These are phyloP conservation scores for Ramphastos sulfuratus DNA, from an alignment of 2,113 vertebrate species.

Conservation along the genomic window DNA sequence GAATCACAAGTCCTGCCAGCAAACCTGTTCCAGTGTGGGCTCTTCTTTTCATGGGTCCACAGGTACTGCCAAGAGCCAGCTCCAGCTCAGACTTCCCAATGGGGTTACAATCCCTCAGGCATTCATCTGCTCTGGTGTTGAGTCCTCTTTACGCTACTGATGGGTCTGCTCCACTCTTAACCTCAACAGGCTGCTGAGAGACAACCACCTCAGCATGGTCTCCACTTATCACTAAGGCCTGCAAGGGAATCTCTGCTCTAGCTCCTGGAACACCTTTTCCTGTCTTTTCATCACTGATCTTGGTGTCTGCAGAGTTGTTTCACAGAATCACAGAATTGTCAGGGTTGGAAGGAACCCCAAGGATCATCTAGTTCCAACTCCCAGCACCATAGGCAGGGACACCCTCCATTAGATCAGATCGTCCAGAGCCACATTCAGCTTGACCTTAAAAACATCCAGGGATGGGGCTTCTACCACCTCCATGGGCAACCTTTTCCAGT, in stretches of 20 bases:
- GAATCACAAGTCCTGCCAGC: background rate
- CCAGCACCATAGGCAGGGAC: too few relatives aligned
- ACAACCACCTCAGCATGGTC: background rate
- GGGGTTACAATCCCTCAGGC: background rate
- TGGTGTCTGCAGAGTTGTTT: background rate
- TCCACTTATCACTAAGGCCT: background rate
- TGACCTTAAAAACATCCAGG: too few relatives aligned
- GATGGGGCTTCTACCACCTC: too few relatives aligned
- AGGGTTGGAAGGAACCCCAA: too few relatives aligned
- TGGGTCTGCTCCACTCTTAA: background rate
- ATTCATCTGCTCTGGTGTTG: background rate
- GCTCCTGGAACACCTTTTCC: background rate
- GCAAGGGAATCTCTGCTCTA: background rate
- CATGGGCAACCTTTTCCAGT: too few relatives aligned
- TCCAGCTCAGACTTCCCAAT: background rate
- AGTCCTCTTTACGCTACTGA: background rate
- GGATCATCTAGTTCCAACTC: too few relatives aligned
- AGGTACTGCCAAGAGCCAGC: background rate
- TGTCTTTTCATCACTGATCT: background rate
- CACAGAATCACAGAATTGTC: too few relatives aligned
- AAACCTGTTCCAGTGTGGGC: background rate
- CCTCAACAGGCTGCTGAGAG: background rate
- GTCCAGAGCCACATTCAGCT: too few relatives aligned
- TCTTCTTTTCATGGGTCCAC: too few relatives aligned
- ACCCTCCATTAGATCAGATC: too few relatives aligned